These are phyloP conservation scores for Epinephelus awoara DNA, from an alignment of 2,797 vertebrate species.

Conservation along the genomic window DNA sequence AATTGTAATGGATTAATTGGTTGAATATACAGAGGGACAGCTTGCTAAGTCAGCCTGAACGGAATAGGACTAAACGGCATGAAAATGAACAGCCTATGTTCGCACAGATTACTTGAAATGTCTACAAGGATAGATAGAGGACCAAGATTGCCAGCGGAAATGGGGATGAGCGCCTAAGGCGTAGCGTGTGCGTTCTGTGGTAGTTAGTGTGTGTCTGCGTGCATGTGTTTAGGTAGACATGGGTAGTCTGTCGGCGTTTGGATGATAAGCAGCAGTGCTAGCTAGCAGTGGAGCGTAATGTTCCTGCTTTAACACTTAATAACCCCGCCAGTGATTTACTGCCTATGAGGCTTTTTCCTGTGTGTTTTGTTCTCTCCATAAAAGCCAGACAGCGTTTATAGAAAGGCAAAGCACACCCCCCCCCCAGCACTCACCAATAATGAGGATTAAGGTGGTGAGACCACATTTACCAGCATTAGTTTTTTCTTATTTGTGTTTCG, in stretches of 20 bases:
- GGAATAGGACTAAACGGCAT: slow-evolving; percentile 44
- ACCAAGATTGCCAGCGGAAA: slow-evolving; percentile 29
- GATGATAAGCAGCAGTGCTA: slow-evolving; percentile 66
- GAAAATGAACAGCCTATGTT: slow-evolving; percentile 59
- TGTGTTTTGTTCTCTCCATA: slow-evolving; percentile 75
- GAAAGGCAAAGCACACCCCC: slow-evolving; percentile 57
- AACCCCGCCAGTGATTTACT: slow-evolving; percentile 77
- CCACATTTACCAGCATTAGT: slow-evolving; percentile 68
- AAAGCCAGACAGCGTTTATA: slow-evolving; percentile 74
- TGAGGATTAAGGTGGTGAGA: slow-evolving; percentile 78
- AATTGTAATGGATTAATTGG: slow-evolving; percentile 78
- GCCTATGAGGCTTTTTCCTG: slow-evolving; percentile 70
- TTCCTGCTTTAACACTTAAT: slow-evolving; percentile 79
- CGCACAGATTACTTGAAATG: slow-evolving; percentile 52
- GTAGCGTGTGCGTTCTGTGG: slow-evolving; percentile 3
- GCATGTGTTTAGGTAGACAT: slow-evolving; percentile 57
- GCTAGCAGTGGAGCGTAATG: slow-evolving; percentile 65
- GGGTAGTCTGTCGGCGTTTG: slow-evolving; percentile 43
- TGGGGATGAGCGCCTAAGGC: slow-evolving; percentile 27
- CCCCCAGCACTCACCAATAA: slow-evolving; percentile 71
- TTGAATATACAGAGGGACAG: slow-evolving; percentile 66
- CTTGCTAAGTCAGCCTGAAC: slow-evolving; percentile 59
- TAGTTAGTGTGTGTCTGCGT: slow-evolving; percentile 29
- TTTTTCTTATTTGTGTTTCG: slow-evolving; percentile 50
- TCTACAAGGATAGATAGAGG: slow-evolving; percentile 57